phyloP scores from a whole-genome alignment of 2,888 invertebrate genomes.

The Thecocarcelia acutangulata region DNA sequence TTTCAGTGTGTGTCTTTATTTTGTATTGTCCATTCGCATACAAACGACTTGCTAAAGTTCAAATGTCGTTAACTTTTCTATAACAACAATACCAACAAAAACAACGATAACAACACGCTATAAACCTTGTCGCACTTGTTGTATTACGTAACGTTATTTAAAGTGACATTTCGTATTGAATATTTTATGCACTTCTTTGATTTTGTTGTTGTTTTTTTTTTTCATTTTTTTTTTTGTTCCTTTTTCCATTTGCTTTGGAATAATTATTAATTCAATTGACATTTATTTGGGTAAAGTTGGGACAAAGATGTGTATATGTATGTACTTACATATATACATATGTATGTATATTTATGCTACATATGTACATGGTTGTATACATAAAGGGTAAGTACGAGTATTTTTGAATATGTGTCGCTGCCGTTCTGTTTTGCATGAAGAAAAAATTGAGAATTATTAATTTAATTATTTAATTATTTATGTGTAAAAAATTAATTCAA shows the following conservation, averaged over 20 bases:
- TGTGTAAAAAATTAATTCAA: conserved; percentile 9
- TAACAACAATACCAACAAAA: conserved; percentile 5
- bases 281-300: conserved; percentile 31
- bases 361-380: no score
- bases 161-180: conserved; percentile 56
- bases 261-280: conserved; percentile 52
- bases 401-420: conserved; percentile 24
- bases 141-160: conserved; percentile 58
- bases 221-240: not conserved
- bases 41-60: conserved; percentile 59
- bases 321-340: no score
- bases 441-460: conserved; percentile 74
- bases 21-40: conserved; percentile 46
- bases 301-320: not conserved
- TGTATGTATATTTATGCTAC: no score
- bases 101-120: conserved; percentile 12
- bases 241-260: not conserved
- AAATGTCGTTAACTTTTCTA: conserved; percentile 65
- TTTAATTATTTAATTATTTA: conserved; percentile 72
- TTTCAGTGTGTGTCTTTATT: conserved; percentile 37
- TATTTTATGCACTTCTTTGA: conserved; percentile 47
- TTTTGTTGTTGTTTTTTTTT: not conserved
- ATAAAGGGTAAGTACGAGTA: not conserved
- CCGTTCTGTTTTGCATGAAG: not conserved
- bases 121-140: not conserved